Evolutionary conservation across 2,113 vertebrate genomes (phyloP), one percentile per base, ranked within the genome.

Genomic region (Nothocercus nigrocapillus): DNA sequence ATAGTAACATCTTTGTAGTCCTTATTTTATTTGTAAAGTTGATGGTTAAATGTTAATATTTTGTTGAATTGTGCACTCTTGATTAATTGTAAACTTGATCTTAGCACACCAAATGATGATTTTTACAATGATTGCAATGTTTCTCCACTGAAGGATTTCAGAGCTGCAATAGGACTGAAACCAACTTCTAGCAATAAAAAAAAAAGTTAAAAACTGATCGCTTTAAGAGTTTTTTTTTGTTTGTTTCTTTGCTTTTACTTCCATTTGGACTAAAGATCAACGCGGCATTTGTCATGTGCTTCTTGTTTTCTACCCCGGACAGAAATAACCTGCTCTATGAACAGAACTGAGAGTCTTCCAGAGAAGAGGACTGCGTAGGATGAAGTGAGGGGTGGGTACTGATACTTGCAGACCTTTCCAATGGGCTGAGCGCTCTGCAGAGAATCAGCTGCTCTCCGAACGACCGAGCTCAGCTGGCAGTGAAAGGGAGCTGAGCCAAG

Each of bases 101-200:
- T 94, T 97, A 94, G 97, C 97, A 94, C 95, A 96, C 96, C 80
- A 75, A 91, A 80, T 58, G 88, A 92, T 97, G 97, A 91, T 97
- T 98, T 98, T 95, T 93, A 92, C 82, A 32, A 94, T 75, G 72
- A 90, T 94, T 74, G 91, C 90, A 88, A 96, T 96, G 64, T 90
- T 97, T 95, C 96, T 97, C 97, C 96, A 95, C 97, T 85, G 77
- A 73, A 20, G 97, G 95, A 89, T 93, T 96, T 94, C 81, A 77
- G 78, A 97, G 95, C 96, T 97, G 95, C 97, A 96, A 96, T 97
- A 97, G 97, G 94, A 89, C 96, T 97, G 62, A 96, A 97, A 82
- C 86, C 93, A 62, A 94, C 95, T 91, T 97, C 97, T 97, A 98
- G 98, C 98, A 98, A 99, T 98, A 98, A 98, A 98, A 87, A 63